Percentiles rank a stretch among this genome's conserved stretches.
These are phyloP conservation scores for Erebia ligea DNA, from an alignment of 2,888 invertebrate species.

Conservation along the genomic window DNA sequence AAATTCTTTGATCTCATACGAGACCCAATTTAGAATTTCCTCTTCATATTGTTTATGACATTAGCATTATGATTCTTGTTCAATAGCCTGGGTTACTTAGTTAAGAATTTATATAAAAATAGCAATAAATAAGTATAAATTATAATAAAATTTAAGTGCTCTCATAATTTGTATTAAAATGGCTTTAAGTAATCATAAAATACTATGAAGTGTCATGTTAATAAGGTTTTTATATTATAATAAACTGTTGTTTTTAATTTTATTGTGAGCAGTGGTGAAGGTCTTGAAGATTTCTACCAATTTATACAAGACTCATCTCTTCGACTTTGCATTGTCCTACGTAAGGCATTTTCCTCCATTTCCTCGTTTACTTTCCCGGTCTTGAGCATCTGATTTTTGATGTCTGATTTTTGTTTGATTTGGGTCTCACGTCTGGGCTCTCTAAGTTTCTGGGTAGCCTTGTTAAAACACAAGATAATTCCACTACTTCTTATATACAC, in stretches of 20 bases:
- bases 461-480: too few relatives aligned
- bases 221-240: constrained; percentile 4
- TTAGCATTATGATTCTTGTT: constrained; percentile 10
- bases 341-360: too few relatives aligned
- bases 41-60: constrained; percentile 39
- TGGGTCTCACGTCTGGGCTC: too few relatives aligned
- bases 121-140: constrained; percentile 16
- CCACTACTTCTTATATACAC: too few relatives aligned
- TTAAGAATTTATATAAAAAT: constrained; percentile 10
- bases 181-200: constrained; percentile 50
- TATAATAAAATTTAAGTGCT: constrained; percentile 28
- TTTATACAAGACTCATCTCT: not conserved
- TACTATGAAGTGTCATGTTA: constrained; percentile 11
- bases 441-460: too few relatives aligned
- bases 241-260: constrained; percentile 11
- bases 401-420: too few relatives aligned
- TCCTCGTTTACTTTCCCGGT: too few relatives aligned
- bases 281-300: not conserved
- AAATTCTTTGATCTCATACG: constrained; percentile 46
- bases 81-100: constrained; percentile 14
- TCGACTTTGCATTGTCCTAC: too few relatives aligned
- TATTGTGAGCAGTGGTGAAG: not conserved
- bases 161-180: constrained; percentile 46
- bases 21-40: constrained; percentile 42
- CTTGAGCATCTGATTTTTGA: too few relatives aligned